Evolutionary conservation across 2,113 vertebrate genomes (phyloP), one percentile per base, ranked within the genome.

Genomic region (Eptesicus fuscus): DNA sequence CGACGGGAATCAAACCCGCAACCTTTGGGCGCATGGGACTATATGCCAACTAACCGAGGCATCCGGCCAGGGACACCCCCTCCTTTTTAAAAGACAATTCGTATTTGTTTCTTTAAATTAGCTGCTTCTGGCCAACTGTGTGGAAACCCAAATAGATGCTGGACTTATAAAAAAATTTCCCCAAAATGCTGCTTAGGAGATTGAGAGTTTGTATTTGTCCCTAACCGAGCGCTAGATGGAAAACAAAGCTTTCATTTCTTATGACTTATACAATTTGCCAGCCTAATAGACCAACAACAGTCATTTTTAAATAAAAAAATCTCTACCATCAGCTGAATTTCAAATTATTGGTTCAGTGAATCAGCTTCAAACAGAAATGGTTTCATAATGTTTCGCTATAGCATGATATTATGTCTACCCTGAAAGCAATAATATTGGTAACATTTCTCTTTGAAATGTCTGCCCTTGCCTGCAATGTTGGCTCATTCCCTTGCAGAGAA

Each of bases 281-380:
- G 74, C 25, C 83, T 47, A 63, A 37, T 63, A 40, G 61, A 42
- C 82, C 44, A 90, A 90, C 25, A 49, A 49, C 20, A 88, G 71
- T 65, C 80, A 95, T 84, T 94, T 95, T 95, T 87, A 96, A 96
- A 92, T 95, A 70, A 90, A 88, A 67, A 79, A 67, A 61, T 51
- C 87, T 88, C 67, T 47, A 93, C 47, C 88, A 95, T 90, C 84
- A 90, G 67, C 65, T 92, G 93, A 90, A 96, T 93, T 93, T 94
- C 89, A 96, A 93, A 90, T 97, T 59, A 82, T 22, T 69, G 44
- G 28, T 73, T 92, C 93, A 70, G 40, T 83, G 92, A 91, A 77
- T 82, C 88, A 56, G 44, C 71, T 95, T 83, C 88, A 83, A 80
- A 95, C 91, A 93, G 65, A 94, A 93, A 87, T 73, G 67, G 30